Percentiles rank a stretch among this genome's conserved stretches.
These are phyloP conservation scores for Myotis myotis DNA, from an alignment of 2,797 vertebrate species.

Conservation along the genomic window DNA sequence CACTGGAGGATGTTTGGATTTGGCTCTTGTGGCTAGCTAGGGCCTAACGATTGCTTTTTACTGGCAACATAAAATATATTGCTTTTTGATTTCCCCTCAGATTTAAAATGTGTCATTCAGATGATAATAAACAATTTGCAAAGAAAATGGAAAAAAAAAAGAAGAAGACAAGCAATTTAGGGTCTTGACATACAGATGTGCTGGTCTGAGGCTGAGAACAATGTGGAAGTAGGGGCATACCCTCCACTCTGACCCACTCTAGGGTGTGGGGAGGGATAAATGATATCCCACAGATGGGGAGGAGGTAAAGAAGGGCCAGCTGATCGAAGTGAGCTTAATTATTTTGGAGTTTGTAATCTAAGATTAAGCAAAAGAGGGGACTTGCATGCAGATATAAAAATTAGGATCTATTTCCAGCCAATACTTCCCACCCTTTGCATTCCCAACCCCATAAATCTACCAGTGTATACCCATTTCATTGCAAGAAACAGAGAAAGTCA, in stretches of 20 bases:
- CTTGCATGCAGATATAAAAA: background rate
- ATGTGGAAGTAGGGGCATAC: rapidly evolving
- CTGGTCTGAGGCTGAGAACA: background rate
- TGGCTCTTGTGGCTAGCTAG: background rate
- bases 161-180: background rate
- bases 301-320: background rate
- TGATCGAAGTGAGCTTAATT: background rate
- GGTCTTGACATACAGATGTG: background rate
- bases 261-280: background rate
- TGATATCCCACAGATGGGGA: rapidly evolving
- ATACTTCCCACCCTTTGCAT: background rate
- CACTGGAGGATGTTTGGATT: slow-evolving; percentile 19
- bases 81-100: slow-evolving; percentile 50
- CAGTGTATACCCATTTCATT: background rate
- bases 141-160: background rate
- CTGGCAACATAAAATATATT: slow-evolving; percentile 51
- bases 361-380: background rate
- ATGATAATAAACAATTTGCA: slow-evolving; percentile 24
- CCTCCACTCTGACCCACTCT: rapidly evolving
- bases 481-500: background rate
- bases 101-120: slow-evolving; percentile 31
- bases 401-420: background rate
- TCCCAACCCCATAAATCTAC: background rate
- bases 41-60: slow-evolving; percentile 34
- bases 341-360: background rate